Evolutionary conservation across 2,113 vertebrate species (phyloP).

Genomic region (Scomber colias): DNA sequence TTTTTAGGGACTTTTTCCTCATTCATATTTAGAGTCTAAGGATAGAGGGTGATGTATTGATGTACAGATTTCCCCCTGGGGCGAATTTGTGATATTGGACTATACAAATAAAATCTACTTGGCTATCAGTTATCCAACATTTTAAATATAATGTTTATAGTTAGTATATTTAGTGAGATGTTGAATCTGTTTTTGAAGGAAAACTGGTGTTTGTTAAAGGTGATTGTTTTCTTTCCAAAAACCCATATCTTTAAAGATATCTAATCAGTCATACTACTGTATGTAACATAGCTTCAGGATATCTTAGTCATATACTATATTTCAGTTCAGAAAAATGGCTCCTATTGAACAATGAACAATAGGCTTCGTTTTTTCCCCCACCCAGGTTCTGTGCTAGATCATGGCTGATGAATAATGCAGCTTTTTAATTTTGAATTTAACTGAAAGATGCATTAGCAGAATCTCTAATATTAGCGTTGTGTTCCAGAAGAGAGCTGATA

Average conservation of each 20-base stretch:
- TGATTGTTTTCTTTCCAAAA: neutral
- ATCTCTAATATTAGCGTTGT: conserved; percentile 65
- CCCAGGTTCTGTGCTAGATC: conserved; percentile 33
- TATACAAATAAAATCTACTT: no score
- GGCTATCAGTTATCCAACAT: no score
- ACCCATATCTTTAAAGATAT: neutral
- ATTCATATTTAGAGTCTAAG: no score
- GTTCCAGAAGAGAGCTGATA: conserved; percentile 69
- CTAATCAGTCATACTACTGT: neutral
- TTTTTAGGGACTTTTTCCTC: no score
- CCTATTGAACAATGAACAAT: conserved; percentile 9
- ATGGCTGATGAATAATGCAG: conserved; percentile 72
- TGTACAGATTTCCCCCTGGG: no score
- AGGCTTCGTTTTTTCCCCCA: conserved; percentile 30
- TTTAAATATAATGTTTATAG: no score
- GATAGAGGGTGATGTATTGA: no score
- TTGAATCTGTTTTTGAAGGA: no score
- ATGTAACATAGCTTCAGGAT: neutral
- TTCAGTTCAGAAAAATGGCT: conserved; percentile 17
- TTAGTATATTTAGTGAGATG: no score
- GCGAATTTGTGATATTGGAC: no score
- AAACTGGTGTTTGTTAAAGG: no score
- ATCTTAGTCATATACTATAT: neutral
- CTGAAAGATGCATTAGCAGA: conserved; percentile 72
- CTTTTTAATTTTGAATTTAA: conserved; percentile 65